phyloP scores from a whole-genome alignment of 2,888 invertebrate species.

The Rosalia funebris region DNA sequence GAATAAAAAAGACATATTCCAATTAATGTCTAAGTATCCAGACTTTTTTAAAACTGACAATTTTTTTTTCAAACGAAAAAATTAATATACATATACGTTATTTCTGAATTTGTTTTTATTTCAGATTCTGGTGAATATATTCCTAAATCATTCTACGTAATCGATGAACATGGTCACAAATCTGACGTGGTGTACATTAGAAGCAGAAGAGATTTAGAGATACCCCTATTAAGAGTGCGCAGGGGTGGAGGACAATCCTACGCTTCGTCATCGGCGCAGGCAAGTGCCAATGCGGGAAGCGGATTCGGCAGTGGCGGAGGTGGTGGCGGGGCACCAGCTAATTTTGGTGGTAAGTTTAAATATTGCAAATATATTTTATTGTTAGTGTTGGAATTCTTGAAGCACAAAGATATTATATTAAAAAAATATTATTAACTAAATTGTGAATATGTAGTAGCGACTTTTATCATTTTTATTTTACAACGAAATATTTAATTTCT shows the following conservation, averaged over 20 bases:
- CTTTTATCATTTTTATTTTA: too few relatives aligned
- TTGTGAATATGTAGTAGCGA: too few relatives aligned
- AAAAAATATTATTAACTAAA: too few relatives aligned
- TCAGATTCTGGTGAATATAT: constrained; percentile 70
- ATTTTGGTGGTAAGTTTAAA: constrained; percentile 1
- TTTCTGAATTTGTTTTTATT: constrained; percentile 22
- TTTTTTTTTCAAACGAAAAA: too few relatives aligned
- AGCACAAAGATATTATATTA: too few relatives aligned
- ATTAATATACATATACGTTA: too few relatives aligned
- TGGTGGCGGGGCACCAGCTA: neutral
- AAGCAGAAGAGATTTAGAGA: constrained; percentile 48
- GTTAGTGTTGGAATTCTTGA: too few relatives aligned
- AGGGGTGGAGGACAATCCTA: constrained; percentile 41
- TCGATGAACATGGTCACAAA: constrained; percentile 68
- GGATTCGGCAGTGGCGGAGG: constrained; percentile 24
- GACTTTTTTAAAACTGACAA: too few relatives aligned
- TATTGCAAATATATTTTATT: too few relatives aligned
- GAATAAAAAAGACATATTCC: too few relatives aligned
- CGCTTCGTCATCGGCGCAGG: constrained; percentile 39
- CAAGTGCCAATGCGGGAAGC: constrained; percentile 29
- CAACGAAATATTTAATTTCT: too few relatives aligned
- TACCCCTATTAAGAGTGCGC: constrained; percentile 42
- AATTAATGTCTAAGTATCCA: too few relatives aligned
- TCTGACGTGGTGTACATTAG: constrained; percentile 59
- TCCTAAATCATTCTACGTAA: constrained; percentile 70